These are phyloP conservation scores for Eriosoma lanigerum DNA, from an alignment of 1,140 invertebrate species.

Conservation along the genomic window DNA sequence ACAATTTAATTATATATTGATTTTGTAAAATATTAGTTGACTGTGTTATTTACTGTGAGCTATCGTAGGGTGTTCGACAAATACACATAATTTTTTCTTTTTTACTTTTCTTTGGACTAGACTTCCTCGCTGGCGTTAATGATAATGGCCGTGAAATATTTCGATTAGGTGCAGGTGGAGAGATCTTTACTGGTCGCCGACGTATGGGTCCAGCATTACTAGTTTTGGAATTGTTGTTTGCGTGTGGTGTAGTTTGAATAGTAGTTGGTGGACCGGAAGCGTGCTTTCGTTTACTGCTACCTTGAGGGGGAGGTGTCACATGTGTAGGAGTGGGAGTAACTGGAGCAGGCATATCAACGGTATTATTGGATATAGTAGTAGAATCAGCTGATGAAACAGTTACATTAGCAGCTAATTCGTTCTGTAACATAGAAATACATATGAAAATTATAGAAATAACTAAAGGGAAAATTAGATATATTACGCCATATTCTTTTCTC, in stretches of 20 bases:
- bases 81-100: conserved; percentile 89
- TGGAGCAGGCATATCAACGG: background rate
- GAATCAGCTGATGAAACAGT: conserved; percentile 39
- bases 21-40: background rate
- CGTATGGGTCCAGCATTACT: conserved; percentile 37
- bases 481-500: background rate
- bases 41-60: conserved; percentile 70
- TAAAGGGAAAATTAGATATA: background rate
- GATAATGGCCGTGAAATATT: conserved; percentile 54
- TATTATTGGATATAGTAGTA: background rate
- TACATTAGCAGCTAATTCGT: conserved; percentile 26
- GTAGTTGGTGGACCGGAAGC: conserved; percentile 61
- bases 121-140: conserved; percentile 51
- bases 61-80: conserved; percentile 93
- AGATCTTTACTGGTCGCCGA: conserved; percentile 39
- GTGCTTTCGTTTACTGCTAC: conserved; percentile 64
- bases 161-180: conserved; percentile 57
- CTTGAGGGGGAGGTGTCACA: conserved; percentile 53
- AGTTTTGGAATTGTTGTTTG: conserved; percentile 46
- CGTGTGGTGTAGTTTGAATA: conserved; percentile 56
- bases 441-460: background rate
- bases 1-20: conserved; percentile 36
- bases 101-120: conserved; percentile 59
- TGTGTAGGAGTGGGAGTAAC: background rate
- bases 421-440: conserved; percentile 18